Percentiles rank a stretch among this genome's conserved stretches.
Evolutionary conservation across 2,113 vertebrate species (phyloP).

Genomic region (Hippocampus barbouri): DNA sequence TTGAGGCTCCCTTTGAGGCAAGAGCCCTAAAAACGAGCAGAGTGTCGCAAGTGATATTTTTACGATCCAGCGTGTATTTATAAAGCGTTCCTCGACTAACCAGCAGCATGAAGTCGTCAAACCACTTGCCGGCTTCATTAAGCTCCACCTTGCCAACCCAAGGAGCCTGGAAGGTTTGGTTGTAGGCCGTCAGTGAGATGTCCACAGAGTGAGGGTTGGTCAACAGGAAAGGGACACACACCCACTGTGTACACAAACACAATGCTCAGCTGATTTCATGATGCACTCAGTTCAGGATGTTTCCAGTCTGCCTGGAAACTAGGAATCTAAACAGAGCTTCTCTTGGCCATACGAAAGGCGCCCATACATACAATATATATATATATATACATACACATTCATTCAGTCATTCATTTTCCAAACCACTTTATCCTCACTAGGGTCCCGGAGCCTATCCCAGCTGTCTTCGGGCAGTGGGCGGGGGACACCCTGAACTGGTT

Average conservation of each 20-base stretch:
- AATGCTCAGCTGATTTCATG: conserved; percentile 19
- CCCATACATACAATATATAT: no score
- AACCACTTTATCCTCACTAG: no score
- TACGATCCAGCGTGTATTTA: not conserved
- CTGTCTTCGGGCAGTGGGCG: no score
- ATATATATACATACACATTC: no score
- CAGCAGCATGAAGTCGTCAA: conserved; percentile 71
- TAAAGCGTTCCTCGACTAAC: conserved; percentile 39
- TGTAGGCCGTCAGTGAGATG: conserved; percentile 66
- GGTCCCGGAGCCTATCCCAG: no score
- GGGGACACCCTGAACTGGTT: no score
- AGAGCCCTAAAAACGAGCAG: conserved; percentile 1
- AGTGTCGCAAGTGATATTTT: not conserved
- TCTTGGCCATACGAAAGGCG: not conserved
- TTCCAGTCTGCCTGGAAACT: conserved; percentile 7
- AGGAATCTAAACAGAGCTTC: conserved; percentile 1
- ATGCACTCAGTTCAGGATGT: not conserved
- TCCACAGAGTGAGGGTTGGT: conserved; percentile 65
- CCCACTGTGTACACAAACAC: conserved; percentile 57
- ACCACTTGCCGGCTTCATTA: conserved; percentile 61
- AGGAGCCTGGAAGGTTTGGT: conserved; percentile 62
- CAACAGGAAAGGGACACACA: conserved; percentile 68
- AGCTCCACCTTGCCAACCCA: conserved; percentile 67
- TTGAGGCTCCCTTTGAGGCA: not conserved
- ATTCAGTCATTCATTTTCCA: no score